A percentile compares a stretch with the other conserved stretches of the same genome.
Evolutionary conservation across 1,140 invertebrate genomes (phyloP).

Genomic region (Bombus huntii): DNA sequence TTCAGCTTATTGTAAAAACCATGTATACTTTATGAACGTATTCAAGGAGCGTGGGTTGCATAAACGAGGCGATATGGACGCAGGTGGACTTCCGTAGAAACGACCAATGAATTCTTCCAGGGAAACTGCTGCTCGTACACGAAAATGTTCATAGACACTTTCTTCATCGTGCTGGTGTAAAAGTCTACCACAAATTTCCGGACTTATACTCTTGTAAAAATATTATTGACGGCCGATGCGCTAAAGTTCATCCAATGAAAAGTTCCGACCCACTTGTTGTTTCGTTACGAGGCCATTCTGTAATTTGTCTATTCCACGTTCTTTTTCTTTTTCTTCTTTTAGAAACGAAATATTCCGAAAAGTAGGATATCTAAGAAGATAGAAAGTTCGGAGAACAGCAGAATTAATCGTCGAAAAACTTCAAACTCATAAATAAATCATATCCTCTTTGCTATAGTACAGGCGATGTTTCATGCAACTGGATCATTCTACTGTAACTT

Average conservation of each 20-base stretch:
- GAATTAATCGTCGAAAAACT: neutral
- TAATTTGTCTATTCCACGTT: neutral
- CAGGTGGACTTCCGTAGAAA: conserved; percentile 65
- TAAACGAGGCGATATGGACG: conserved; percentile 55
- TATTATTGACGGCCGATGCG: neutral
- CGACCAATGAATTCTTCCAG: conserved; percentile 66
- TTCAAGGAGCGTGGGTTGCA: conserved; percentile 59
- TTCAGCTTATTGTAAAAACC: conserved; percentile 52
- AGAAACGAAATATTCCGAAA: neutral
- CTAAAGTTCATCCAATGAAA: conserved; percentile 25
- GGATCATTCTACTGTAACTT: neutral
- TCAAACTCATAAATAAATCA: neutral
- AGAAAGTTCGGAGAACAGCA: too few species aligned
- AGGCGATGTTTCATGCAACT: neutral
- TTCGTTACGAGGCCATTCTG: neutral
- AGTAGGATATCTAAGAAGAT: neutral
- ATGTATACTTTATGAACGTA: conserved; percentile 59
- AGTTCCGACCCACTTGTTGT: neutral
- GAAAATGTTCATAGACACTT: conserved; percentile 54
- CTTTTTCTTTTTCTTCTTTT: neutral
- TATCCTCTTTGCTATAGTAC: neutral
- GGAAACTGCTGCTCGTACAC: conserved; percentile 56
- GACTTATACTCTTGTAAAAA: conserved; percentile 33
- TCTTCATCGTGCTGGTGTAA: conserved; percentile 51
- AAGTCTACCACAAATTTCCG: conserved; percentile 42